Percentiles rank a stretch among this genome's conserved stretches.
phyloP scores from a whole-genome alignment of 2,797 vertebrate genomes.

The Cetoscarus ocellatus region DNA sequence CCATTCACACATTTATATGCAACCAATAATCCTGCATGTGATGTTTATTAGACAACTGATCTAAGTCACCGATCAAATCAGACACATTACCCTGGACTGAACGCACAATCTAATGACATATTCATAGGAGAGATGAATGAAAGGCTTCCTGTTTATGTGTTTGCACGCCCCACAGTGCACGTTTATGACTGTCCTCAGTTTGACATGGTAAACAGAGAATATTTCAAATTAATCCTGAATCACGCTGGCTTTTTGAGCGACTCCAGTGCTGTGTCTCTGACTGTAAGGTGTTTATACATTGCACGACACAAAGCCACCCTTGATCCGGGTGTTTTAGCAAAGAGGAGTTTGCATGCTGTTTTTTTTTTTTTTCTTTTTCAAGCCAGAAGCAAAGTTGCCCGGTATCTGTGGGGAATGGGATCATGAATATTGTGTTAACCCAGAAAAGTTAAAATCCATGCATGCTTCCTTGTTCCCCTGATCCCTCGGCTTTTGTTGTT shows the following conservation, averaged over 20 bases:
- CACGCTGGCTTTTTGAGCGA: constrained; percentile 38
- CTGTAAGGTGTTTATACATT: constrained; percentile 71
- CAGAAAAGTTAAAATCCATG: constrained; percentile 78
- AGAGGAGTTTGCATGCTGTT: constrained; percentile 61
- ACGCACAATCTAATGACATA: constrained; percentile 72
- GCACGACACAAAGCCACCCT: constrained; percentile 60
- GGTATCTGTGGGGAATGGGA: constrained; percentile 72
- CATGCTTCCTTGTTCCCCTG: constrained; percentile 79
- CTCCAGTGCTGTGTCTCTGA: constrained; percentile 30
- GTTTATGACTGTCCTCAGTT: constrained; percentile 24
- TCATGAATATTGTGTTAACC: constrained; percentile 80
- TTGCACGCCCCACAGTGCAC: not conserved
- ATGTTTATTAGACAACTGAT: constrained; percentile 64
- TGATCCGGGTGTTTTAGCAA: constrained; percentile 52
- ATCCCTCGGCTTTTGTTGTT: constrained; percentile 80
- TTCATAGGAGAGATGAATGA: constrained; percentile 81
- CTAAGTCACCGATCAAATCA: constrained; percentile 79
- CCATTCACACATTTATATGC: constrained; percentile 46
- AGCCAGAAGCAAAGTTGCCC: constrained; percentile 65
- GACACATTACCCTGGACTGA: constrained; percentile 64
- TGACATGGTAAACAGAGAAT: constrained; percentile 27
- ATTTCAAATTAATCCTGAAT: constrained; percentile 55
- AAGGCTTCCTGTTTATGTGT: constrained; percentile 25
- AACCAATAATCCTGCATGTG: constrained; percentile 78
- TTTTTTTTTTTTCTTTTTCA: constrained; percentile 28